These are phyloP conservation scores for Acanthis flammea DNA, from an alignment of 2,797 vertebrate species.

Conservation along the genomic window DNA sequence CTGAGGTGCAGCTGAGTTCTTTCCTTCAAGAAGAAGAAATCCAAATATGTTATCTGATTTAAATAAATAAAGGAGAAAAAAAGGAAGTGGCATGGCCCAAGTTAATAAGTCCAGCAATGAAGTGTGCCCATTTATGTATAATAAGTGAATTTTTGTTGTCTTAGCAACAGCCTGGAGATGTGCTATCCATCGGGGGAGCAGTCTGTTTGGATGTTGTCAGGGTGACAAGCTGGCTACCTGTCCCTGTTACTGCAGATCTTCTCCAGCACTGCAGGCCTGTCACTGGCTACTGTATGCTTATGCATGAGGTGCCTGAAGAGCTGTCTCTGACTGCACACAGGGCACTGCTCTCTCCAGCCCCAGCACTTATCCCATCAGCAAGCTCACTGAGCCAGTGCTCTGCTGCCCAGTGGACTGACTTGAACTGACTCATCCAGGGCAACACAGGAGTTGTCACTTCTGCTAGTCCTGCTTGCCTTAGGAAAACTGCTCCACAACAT, in stretches of 20 bases:
- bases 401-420: background rate
- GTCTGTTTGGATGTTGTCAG: slow-evolving; percentile 28
- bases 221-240: slow-evolving; percentile 40
- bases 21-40: background rate
- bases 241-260: background rate
- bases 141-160: slow-evolving; percentile 24
- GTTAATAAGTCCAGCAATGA: background rate
- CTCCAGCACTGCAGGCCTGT: background rate
- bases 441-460: background rate
- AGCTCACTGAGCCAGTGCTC: background rate
- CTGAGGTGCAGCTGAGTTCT: background rate
- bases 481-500: background rate
- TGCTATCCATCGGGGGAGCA: background rate
- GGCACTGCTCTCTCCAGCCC: background rate
- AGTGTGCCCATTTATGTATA: background rate
- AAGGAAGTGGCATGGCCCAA: background rate
- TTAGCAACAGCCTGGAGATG: slow-evolving; percentile 29
- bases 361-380: background rate
- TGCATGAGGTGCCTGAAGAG: background rate
- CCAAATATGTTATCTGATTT: background rate
- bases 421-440: background rate
- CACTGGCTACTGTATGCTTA: background rate
- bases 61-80: background rate
- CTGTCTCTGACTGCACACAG: background rate
- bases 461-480: background rate